Evolutionary conservation across 2,797 vertebrate genomes (phyloP).

Genomic region (Etheostoma perlongum): DNA sequence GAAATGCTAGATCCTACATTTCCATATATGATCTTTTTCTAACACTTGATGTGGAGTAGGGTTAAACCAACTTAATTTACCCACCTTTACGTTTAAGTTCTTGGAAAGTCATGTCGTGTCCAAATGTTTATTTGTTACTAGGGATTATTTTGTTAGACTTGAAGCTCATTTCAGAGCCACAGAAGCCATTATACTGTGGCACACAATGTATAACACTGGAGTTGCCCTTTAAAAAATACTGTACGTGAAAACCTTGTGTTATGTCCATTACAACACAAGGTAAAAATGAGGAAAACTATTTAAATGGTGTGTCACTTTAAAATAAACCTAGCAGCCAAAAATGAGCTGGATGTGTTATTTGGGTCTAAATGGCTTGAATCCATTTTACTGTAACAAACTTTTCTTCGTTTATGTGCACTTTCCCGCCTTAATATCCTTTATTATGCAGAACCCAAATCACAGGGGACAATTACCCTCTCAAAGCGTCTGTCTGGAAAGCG

Average conservation of each 20-base stretch:
- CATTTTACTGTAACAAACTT: neutral
- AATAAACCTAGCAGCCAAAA: neutral
- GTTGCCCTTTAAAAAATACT: neutral
- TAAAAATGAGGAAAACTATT: neutral
- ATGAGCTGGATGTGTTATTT: constrained; percentile 1
- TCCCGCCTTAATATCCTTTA: neutral
- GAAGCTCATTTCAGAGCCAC: neutral
- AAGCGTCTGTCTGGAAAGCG: constrained; percentile 16
- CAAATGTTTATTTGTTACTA: neutral
- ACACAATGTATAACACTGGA: no score
- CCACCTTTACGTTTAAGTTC: neutral
- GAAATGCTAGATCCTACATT: constrained; percentile 5
- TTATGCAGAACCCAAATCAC: constrained; percentile 11
- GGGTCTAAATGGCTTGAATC: constrained; percentile 14
- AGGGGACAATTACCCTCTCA: constrained; percentile 36
- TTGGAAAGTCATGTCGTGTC: neutral
- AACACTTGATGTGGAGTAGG: neutral
- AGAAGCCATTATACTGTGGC: neutral
- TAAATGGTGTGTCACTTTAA: neutral
- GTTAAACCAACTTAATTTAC: neutral
- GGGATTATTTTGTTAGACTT: neutral
- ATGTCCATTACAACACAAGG: neutral
- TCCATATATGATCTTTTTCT: constrained; percentile 6
- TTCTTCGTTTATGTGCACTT: neutral
- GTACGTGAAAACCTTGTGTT: neutral